Evolutionary conservation across 2,888 invertebrate genomes (phyloP), one percentile per base, ranked within the genome.

Genomic region (Callinectes sapidus): DNA sequence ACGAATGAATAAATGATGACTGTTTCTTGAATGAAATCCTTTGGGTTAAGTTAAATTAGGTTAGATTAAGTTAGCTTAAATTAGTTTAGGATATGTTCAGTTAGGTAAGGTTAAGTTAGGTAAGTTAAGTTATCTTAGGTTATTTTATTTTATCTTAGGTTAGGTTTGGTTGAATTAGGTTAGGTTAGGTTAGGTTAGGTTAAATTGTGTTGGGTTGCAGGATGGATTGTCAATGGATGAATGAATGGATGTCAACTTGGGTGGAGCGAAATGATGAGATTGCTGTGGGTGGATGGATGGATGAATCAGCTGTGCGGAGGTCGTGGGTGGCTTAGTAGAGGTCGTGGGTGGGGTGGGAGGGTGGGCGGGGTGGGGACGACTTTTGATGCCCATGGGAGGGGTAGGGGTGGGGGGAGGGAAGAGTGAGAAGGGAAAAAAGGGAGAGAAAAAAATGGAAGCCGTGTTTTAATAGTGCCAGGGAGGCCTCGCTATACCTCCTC

Each of bases 261-360:
- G 48, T 48, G 18, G 61, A 13, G 61, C 18, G 61, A 18, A 61
- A 23, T 61, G 18, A 61, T 18, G 71, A 28, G 71, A 71, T 71
- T 0, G 16, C 6, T 61, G 23, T 61, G 18, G 16, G 61, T 61
- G 61, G 61, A 23, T 71, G 71, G 71, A 71, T 71, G 71, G 71
- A 71, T 71, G 71, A 6, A 23, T 71, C 23, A n/a, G 71, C 8
- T 23, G n/a, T 0, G n/a, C 5, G 71, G 71, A n/a, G 71, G 28
- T 71, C 23, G 71, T n/a, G 23, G 71, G 71, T 71, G 71, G 71
- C 8, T 71, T n/a, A 28, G 71, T 61, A 10, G 71, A n/a, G 71
- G 71, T 71, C n/a, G 71, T 71, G 71, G 28, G 71, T 71, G 71
- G 71, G 71, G 71, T 71, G 71, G 28, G 71, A 28, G 71, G 71